Conservation (phyloP, 1,140 invertebrate genomes). For the Galendromus occidentalis region DNA sequence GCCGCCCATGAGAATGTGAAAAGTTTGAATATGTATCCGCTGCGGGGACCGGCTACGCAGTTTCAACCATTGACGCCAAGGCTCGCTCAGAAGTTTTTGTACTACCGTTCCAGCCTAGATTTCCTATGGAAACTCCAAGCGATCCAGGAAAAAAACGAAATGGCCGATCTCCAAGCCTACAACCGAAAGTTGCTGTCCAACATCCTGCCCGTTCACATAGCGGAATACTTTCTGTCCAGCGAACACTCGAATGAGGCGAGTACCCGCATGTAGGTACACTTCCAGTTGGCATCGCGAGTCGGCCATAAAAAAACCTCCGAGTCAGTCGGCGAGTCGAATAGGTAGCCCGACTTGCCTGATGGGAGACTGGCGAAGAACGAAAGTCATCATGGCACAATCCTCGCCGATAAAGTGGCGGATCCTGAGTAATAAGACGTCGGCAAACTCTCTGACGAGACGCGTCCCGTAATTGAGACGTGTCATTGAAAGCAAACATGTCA, state of each 20-base stretch:
- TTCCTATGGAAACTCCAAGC: slow-evolving; percentile 89
- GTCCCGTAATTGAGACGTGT: no score
- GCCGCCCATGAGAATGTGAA: no score
- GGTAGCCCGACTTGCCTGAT: neutral
- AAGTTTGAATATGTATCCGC: neutral
- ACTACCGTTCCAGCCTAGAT: slow-evolving; percentile 47
- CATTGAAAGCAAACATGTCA: no score
- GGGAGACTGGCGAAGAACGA: neutral
- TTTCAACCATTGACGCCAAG: slow-evolving; percentile 39
- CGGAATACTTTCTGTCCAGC: slow-evolving; percentile 61
- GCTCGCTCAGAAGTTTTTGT: slow-evolving; percentile 63
- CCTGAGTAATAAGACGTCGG: no score
- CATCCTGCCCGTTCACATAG: slow-evolving; percentile 85
- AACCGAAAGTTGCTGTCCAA: slow-evolving; percentile 79
- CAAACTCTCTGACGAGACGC: no score
- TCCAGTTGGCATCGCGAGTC: neutral
- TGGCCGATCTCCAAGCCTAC: slow-evolving; percentile 63
- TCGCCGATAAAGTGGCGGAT: no score
- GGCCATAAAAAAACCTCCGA: neutral
- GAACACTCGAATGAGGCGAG: slow-evolving; percentile 40
- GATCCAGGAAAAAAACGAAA: slow-evolving; percentile 67
- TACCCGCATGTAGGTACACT: neutral
- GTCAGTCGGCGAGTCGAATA: neutral
- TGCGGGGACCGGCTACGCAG: neutral
- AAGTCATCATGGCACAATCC: neutral